Evolutionary conservation across 2,113 vertebrate species (phyloP).

Genomic region (Microtus richardsoni): DNA sequence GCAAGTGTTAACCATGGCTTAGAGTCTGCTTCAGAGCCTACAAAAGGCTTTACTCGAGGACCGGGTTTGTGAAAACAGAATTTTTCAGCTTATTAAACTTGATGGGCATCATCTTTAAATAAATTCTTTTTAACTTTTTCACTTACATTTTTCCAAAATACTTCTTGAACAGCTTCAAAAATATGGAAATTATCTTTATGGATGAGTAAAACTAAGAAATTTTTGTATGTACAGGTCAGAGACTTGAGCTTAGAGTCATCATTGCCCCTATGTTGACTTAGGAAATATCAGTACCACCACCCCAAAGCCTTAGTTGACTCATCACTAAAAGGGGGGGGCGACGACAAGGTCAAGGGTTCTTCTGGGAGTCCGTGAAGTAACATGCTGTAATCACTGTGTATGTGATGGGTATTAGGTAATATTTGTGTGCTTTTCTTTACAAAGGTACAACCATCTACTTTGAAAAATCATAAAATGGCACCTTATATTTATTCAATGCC

Average conservation of each 20-base stretch:
- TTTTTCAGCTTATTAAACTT: conserved; percentile 21
- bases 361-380: not conserved
- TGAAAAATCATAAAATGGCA: conserved; percentile 8
- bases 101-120: conserved; percentile 32
- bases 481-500: not conserved
- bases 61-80: conserved; percentile 21
- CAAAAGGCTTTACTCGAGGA: not conserved
- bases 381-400: not conserved
- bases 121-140: conserved; percentile 25
- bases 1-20: not conserved
- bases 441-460: not conserved
- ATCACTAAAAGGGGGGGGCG: not conserved
- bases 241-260: not conserved
- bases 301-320: not conserved
- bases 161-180: not conserved
- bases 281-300: not conserved
- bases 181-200: not conserved
- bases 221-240: not conserved
- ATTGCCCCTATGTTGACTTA: not conserved
- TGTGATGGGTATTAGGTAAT: not conserved
- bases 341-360: not conserved
- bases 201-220: conserved; percentile 14
- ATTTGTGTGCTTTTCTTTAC: conserved; percentile 31
- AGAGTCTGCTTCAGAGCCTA: not conserved
- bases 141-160: not conserved